Conservation (phyloP, 2,797 vertebrate genomes). For the Sebastes iracundus region DNA sequence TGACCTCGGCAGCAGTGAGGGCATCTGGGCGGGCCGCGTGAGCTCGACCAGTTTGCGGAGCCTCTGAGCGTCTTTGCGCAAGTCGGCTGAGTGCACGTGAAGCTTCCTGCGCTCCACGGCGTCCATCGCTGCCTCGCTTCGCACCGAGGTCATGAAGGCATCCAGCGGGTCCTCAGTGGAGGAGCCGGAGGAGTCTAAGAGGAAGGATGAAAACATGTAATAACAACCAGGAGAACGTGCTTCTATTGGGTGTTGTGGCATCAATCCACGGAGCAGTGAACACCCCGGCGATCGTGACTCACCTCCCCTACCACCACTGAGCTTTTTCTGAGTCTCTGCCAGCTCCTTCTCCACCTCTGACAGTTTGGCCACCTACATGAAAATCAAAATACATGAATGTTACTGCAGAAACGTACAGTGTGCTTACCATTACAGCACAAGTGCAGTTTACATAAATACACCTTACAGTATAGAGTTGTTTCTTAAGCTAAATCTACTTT, state of each 20-base stretch:
- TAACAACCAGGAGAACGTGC: background rate
- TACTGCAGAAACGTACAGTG: background rate
- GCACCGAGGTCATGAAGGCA: conserved; percentile 94
- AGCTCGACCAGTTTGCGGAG: conserved; percentile 91
- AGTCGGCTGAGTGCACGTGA: conserved; percentile 88
- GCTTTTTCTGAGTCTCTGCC: conserved; percentile 87
- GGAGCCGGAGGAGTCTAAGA: conserved; percentile 78
- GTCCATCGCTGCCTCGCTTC: conserved; percentile 85
- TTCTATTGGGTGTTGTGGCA: background rate
- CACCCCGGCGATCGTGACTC: conserved; percentile 44
- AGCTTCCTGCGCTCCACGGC: conserved; percentile 91
- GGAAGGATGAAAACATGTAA: background rate
- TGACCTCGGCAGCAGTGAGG: conserved; percentile 89
- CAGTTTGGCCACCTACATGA: conserved; percentile 87
- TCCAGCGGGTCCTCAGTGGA: conserved; percentile 92
- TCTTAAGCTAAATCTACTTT: background rate
- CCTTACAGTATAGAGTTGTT: background rate
- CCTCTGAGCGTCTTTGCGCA: conserved; percentile 90
- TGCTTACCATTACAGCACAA: background rate
- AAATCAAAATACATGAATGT: background rate
- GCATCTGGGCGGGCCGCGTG: conserved; percentile 90
- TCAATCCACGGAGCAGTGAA: background rate
- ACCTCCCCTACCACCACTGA: conserved; percentile 87
- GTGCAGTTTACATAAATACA: background rate
- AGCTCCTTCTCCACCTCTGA: conserved; percentile 90